Evolutionary conservation across 1,140 invertebrate species (phyloP).

Genomic region (Hermatobates lingyangjiaoensis): DNA sequence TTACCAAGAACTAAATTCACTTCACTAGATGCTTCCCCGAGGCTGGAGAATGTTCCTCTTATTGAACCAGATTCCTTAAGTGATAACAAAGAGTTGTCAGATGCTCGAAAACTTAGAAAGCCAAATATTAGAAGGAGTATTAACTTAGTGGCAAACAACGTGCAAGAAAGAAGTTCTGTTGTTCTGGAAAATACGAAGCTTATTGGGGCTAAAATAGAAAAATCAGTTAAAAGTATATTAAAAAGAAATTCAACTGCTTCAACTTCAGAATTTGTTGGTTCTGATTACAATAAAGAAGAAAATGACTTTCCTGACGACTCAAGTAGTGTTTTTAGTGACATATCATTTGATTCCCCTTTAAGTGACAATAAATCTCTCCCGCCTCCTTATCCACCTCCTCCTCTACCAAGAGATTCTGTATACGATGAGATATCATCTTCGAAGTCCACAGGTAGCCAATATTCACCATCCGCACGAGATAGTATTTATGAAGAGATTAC

Average conservation of each 20-base stretch:
- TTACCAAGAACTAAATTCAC: slow-evolving; percentile 7
- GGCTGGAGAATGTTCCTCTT: background rate
- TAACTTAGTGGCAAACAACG: slow-evolving; percentile 14
- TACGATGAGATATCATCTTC: slow-evolving; percentile 32
- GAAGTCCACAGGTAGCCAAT: slow-evolving; percentile 22
- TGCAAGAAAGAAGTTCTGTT: slow-evolving; percentile 17
- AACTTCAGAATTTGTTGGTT: background rate
- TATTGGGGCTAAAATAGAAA: slow-evolving; percentile 17
- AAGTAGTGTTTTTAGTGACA: slow-evolving; percentile 28
- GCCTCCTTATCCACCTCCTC: slow-evolving; percentile 35
- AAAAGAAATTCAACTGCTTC: background rate
- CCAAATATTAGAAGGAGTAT: slow-evolving; percentile 12
- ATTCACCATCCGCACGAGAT: slow-evolving; percentile 22
- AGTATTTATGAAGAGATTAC: slow-evolving; percentile 12
- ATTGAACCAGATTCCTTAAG: too few relatives aligned
- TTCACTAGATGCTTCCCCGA: background rate
- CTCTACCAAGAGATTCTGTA: slow-evolving; percentile 32
- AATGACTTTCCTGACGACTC: slow-evolving; percentile 22
- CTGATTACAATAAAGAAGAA: too few relatives aligned
- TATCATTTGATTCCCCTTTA: slow-evolving; percentile 28
- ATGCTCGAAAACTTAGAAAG: background rate
- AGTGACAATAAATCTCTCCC: slow-evolving; percentile 23
- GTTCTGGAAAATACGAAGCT: slow-evolving; percentile 18
- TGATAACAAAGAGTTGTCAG: background rate
- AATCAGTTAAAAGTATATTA: slow-evolving; percentile 16